phyloP scores from a whole-genome alignment of 2,113 vertebrate species.

The Bettongia penicillata region DNA sequence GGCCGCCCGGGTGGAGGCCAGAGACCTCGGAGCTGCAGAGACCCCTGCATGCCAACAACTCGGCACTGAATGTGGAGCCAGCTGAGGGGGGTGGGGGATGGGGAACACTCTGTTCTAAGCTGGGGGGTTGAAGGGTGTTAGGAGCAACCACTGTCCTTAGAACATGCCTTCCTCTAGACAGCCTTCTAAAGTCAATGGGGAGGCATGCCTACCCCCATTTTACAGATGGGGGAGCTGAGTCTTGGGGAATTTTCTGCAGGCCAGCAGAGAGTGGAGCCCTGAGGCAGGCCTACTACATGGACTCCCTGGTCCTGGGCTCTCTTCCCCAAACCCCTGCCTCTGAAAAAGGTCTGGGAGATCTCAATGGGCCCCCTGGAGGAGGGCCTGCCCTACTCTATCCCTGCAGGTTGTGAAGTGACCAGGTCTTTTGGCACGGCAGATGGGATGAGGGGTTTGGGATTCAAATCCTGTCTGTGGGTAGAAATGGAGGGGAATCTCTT shows the following conservation, averaged over 20 bases:
- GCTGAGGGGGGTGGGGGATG: too few relatives aligned
- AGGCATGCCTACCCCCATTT: neutral
- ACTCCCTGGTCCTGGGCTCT: neutral
- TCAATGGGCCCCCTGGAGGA: neutral
- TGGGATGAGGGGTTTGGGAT: neutral
- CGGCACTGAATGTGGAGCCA: neutral
- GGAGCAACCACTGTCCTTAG: neutral
- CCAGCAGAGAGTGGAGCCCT: neutral
- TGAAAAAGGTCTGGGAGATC: neutral
- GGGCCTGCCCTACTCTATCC: neutral
- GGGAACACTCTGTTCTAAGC: neutral
- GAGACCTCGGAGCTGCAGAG: neutral
- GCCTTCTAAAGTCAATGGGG: neutral
- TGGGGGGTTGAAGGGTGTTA: neutral
- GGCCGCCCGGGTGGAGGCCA: neutral
- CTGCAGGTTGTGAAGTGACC: neutral
- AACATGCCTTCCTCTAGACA: neutral
- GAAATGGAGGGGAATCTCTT: too few relatives aligned
- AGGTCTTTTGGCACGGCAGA: neutral
- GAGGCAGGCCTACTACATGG: neutral
- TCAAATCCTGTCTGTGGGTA: neutral
- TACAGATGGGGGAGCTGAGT: slow-evolving; percentile 15
- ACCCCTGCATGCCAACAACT: neutral
- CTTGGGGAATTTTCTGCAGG: neutral
- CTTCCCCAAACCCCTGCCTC: neutral